Evolutionary conservation across 1,140 invertebrate genomes (phyloP).

Genomic region (Elymnias hypermnestra): DNA sequence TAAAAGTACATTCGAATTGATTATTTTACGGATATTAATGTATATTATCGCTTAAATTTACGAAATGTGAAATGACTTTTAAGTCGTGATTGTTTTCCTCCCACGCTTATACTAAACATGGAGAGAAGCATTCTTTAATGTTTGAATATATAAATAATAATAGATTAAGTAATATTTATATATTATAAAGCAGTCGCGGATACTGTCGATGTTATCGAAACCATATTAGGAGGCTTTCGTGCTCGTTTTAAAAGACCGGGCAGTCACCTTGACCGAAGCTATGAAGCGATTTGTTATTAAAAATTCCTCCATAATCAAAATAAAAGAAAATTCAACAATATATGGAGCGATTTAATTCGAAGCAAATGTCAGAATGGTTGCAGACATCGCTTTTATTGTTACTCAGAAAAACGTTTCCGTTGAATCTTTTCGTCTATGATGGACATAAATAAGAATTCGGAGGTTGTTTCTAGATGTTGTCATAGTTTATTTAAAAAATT

Average conservation of each 20-base stretch:
- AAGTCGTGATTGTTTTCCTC: too few relatives aligned
- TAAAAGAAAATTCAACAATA: not conserved
- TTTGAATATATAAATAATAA: too few relatives aligned
- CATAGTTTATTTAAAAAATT: too few relatives aligned
- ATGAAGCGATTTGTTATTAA: not conserved
- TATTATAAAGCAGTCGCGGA: not conserved
- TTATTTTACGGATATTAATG: too few relatives aligned
- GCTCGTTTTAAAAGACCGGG: not conserved
- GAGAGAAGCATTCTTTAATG: too few relatives aligned
- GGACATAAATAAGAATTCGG: too few relatives aligned
- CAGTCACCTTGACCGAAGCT: conserved; percentile 1
- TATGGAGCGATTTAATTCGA: not conserved
- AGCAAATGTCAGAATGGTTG: not conserved
- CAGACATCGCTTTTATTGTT: not conserved
- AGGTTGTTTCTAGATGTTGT: too few relatives aligned
- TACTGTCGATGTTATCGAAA: not conserved
- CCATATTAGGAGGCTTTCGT: conserved; percentile 7
- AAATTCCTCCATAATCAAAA: too few relatives aligned
- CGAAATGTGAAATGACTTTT: too few relatives aligned
- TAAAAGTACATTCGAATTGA: too few relatives aligned
- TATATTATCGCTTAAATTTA: too few relatives aligned
- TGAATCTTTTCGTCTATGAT: not conserved
- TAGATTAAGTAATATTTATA: not conserved
- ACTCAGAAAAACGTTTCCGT: not conserved
- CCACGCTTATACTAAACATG: too few relatives aligned